Percentiles rank a stretch among this genome's conserved stretches.
phyloP scores from a whole-genome alignment of 2,797 vertebrate species.

The Phrynocephalus vlangalii region DNA sequence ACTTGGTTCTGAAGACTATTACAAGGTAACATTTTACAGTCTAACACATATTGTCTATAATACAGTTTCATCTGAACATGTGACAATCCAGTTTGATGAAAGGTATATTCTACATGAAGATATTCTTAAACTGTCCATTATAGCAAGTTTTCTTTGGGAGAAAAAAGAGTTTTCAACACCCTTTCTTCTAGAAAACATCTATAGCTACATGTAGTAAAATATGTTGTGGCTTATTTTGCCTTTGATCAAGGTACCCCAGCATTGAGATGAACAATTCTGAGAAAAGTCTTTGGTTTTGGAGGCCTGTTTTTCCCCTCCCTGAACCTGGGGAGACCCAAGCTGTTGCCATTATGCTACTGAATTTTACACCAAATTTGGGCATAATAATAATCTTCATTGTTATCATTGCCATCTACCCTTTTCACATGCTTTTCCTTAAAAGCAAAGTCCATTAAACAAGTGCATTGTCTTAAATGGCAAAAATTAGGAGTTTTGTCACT shows the following conservation, averaged over 20 bases:
- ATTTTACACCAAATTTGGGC: neutral
- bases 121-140: neutral
- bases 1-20: conserved; percentile 89
- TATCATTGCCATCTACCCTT: too few species aligned
- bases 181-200: neutral
- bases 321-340: neutral
- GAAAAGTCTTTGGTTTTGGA: neutral
- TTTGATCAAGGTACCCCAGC: neutral
- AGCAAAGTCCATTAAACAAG: too few species aligned
- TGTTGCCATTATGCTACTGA: neutral
- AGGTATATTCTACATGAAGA: neutral
- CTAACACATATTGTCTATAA: neutral
- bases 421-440: too few species aligned
- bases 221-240: neutral
- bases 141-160: neutral
- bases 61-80: neutral
- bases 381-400: neutral
- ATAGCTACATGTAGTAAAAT: neutral
- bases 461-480: too few species aligned
- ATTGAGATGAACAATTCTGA: too few species aligned
- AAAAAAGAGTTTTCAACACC: neutral
- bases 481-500: neutral
- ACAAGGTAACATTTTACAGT: conserved; percentile 80
- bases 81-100: neutral
- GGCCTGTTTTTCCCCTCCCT: neutral